Evolutionary conservation across 2,113 vertebrate genomes (phyloP).

Genomic region (Malurus cyaneus): DNA sequence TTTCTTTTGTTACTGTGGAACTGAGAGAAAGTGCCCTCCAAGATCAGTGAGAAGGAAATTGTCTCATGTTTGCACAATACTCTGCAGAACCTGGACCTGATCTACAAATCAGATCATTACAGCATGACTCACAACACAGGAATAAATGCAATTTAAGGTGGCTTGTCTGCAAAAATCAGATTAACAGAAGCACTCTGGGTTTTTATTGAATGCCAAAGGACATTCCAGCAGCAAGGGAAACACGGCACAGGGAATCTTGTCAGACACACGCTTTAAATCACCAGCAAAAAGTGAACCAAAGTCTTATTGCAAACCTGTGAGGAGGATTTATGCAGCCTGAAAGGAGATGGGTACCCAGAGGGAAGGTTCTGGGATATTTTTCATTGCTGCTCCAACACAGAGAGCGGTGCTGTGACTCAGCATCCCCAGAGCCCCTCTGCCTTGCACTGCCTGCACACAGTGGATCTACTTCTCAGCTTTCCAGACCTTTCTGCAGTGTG

Average conservation of each 20-base stretch:
- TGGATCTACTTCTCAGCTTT: background rate
- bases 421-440: background rate
- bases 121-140: slow-evolving; percentile 20
- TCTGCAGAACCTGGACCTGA: background rate
- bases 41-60: background rate
- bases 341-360: background rate
- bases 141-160: slow-evolving; percentile 1
- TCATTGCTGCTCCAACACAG: background rate
- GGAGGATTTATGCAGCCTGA: background rate
- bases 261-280: background rate
- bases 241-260: background rate
- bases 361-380: background rate
- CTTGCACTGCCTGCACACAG: background rate
- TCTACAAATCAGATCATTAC: slow-evolving; percentile 12
- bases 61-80: background rate
- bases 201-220: slow-evolving; percentile 31
- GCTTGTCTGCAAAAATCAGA: slow-evolving; percentile 33
- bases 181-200: background rate
- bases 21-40: background rate
- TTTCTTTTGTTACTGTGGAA: background rate
- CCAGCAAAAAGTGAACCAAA: background rate
- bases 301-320: background rate
- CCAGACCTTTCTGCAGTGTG: background rate
- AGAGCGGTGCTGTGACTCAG: background rate
- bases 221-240: background rate